These are phyloP conservation scores for Hoplodrina ambigua DNA, from an alignment of 2,888 invertebrate species.

Conservation along the genomic window DNA sequence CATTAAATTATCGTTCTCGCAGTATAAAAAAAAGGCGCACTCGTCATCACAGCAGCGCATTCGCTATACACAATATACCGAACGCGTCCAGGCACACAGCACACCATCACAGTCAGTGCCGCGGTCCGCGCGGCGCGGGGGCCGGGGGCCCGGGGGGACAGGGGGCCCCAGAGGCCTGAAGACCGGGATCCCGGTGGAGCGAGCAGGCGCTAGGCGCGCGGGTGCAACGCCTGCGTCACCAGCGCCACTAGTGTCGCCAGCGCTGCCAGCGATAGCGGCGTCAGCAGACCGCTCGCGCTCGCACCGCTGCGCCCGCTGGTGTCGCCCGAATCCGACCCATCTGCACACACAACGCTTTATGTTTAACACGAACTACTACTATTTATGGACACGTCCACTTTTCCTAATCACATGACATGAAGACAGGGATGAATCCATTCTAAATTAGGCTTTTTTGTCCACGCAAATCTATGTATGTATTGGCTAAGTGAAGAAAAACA, in stretches of 20 bases:
- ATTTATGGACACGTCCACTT: constrained; percentile 25
- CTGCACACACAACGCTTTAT: constrained; percentile 64
- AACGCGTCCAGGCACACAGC: constrained; percentile 82
- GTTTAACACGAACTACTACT: constrained; percentile 51
- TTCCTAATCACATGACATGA: neutral
- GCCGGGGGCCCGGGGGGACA: constrained; percentile 38
- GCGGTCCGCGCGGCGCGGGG: constrained; percentile 72
- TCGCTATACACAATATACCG: constrained; percentile 87
- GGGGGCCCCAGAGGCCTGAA: constrained; percentile 19
- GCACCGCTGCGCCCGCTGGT: constrained; percentile 69
- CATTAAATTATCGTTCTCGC: constrained; percentile 88
- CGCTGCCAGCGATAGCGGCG: constrained; percentile 54
- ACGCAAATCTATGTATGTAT: no score
- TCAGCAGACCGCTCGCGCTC: constrained; percentile 35
- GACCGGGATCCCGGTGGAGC: neutral
- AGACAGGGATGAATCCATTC: constrained; percentile 6
- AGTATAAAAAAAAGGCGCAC: constrained; percentile 84
- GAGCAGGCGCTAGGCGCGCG: constrained; percentile 59
- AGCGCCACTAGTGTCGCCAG: constrained; percentile 54
- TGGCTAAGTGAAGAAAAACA: neutral
- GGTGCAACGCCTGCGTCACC: constrained; percentile 57
- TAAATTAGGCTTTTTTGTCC: neutral
- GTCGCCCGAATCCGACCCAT: constrained; percentile 70
- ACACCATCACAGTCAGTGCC: constrained; percentile 86
- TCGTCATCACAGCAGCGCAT: constrained; percentile 85